Base-by-base conservation (phyloP, 2,113 vertebrate species). In the Turnix velox region DNA sequence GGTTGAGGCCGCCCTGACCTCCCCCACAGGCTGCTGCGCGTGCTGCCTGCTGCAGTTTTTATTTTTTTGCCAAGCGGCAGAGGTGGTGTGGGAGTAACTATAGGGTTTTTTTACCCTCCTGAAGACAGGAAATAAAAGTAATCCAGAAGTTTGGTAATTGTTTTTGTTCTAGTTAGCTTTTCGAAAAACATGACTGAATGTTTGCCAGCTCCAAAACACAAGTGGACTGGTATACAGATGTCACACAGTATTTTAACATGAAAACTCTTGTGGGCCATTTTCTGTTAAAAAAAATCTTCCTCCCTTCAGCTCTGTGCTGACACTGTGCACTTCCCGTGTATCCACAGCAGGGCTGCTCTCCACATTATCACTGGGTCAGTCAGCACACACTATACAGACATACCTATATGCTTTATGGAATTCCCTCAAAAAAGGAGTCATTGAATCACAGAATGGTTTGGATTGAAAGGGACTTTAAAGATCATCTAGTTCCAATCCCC, bases 71-170 rank as follows among this genome's bases (percentile, higher is more conserved):
- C n/a, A n/a, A n/a, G n/a, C n/a, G n/a, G n/a, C n/a, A n/a, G n/a
- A n/a, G n/a, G n/a, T 43, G 12, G 14, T 42, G 54, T 45, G 40
- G 18, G 57, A 82, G 18, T 43, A 69, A 49, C 20, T 31, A 14
- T 15, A 51, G 33, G 30, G 39, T 45, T 67, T 77, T 77, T 67
- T 72, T 15, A 52, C 75, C 18, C 7, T 66, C 10, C 16, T 18
- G 19, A 54, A 89, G 19, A 33, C 72, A 75, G 39, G 49, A 87
- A 90, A 87, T 31, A 48, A 89, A 93, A 87, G 69, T 61, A 78
- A 66, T 31, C 40, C 35, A 69, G 27, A 72, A 83, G 6, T 18
- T 37, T 7, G 12, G 43, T 39, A 10, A 4, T 63, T 30, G 8
- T 15, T 49, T 79, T 67, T 18, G 8, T 75, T 66, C 76, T 73